A percentile compares a stretch with the other conserved stretches of the same genome.
Evolutionary conservation across 1,140 invertebrate species (phyloP).

Genomic region (Stegodyphus mimosarum): DNA sequence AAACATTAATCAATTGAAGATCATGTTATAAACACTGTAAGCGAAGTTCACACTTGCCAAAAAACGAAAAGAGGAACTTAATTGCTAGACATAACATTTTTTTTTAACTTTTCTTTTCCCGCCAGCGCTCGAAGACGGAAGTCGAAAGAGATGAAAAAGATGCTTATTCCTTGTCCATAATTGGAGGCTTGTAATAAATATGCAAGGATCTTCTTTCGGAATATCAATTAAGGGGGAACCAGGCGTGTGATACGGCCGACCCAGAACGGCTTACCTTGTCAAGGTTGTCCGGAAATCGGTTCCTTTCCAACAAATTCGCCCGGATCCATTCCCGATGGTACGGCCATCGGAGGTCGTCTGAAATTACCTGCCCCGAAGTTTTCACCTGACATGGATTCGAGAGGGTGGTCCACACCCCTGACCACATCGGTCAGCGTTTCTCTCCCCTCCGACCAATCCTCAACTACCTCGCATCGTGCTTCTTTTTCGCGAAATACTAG

Average conservation of each 20-base stretch:
- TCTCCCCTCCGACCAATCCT: not conserved
- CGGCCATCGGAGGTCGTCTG: not conserved
- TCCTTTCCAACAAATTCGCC: not conserved
- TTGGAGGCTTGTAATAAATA: conserved; percentile 23
- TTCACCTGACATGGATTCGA: conserved; percentile 29
- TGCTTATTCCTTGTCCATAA: no score
- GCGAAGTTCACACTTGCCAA: no score
- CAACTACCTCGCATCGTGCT: no score
- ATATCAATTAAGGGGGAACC: conserved; percentile 35
- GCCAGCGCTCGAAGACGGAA: no score
- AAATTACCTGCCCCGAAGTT: conserved; percentile 31
- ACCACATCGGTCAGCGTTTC: conserved; percentile 18
- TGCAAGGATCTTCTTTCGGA: conserved; percentile 13
- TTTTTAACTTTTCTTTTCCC: no score
- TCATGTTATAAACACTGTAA: no score
- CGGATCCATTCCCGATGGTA: conserved; percentile 27
- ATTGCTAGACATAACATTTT: no score
- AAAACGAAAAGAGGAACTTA: no score
- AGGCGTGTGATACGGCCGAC: conserved; percentile 39
- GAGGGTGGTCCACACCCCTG: conserved; percentile 11
- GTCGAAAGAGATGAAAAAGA: no score
- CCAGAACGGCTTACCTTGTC: conserved; percentile 41
- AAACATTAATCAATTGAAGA: no score
- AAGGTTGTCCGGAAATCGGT: conserved; percentile 46
- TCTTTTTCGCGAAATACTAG: no score